phyloP scores from a whole-genome alignment of 2,113 vertebrate genomes.

The Cavia porcellus region DNA sequence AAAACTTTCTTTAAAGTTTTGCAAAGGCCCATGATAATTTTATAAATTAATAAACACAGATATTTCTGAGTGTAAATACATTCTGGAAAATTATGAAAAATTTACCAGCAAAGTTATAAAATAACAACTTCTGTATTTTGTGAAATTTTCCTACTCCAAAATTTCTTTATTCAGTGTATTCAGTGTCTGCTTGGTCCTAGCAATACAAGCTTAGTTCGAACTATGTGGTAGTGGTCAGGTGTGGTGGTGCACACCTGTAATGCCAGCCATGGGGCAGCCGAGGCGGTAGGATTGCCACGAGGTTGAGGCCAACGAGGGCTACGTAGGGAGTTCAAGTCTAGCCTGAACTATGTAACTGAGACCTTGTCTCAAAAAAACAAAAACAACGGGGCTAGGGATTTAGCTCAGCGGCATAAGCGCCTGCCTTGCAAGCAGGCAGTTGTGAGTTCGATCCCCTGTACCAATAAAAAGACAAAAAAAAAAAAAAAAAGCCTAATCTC shows the following conservation, averaged over 20 bases:
- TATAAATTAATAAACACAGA: constrained; percentile 43
- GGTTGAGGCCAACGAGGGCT: background rate
- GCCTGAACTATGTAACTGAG: background rate
- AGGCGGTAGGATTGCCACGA: background rate
- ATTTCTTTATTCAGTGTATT: constrained; percentile 43
- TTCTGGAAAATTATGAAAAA: constrained; percentile 60
- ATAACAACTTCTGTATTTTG: constrained; percentile 38
- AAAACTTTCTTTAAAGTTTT: constrained; percentile 46
- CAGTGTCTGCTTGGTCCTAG: background rate
- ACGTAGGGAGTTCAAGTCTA: background rate
- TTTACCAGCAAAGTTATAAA: constrained; percentile 43
- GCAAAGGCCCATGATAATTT: constrained; percentile 43
- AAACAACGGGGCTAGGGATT: no score
- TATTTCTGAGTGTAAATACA: constrained; percentile 52
- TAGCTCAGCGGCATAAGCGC: no score
- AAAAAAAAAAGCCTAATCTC: no score
- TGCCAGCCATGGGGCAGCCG: background rate
- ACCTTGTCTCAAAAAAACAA: background rate
- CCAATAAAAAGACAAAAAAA: background rate
- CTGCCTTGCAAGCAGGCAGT: no score
- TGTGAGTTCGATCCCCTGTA: no score
- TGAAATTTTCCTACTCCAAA: constrained; percentile 52
- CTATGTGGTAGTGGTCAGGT: background rate
- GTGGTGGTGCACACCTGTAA: background rate
- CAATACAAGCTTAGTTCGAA: constrained; percentile 47